phyloP scores from a whole-genome alignment of 2,113 vertebrate genomes.

The Xyrauchen texanus region DNA sequence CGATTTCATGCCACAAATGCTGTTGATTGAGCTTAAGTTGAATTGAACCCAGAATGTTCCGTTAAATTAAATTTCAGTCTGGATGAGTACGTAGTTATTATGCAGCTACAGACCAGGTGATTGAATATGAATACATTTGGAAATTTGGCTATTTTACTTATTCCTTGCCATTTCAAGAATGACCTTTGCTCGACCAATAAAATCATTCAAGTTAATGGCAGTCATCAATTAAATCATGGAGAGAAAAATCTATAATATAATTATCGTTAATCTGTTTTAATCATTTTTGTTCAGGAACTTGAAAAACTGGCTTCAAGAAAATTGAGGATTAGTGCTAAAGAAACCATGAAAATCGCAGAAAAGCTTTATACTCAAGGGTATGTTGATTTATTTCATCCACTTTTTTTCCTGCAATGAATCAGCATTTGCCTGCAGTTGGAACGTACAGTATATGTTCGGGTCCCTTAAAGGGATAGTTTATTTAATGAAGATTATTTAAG shows the following conservation, averaged over 20 bases:
- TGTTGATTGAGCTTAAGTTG: no score
- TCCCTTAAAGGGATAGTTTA: no score
- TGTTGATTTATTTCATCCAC: conserved; percentile 8
- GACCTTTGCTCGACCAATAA: neutral
- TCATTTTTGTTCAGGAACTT: conserved; percentile 79
- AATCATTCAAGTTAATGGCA: neutral
- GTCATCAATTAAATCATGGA: neutral
- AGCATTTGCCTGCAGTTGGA: neutral
- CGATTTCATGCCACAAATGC: no score
- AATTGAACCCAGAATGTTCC: neutral
- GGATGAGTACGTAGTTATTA: neutral
- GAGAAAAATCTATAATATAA: neutral
- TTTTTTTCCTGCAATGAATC: neutral
- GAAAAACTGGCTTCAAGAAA: conserved; percentile 96
- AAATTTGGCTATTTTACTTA: neutral
- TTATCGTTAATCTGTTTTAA: neutral
- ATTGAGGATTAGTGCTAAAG: conserved; percentile 91
- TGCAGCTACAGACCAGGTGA: neutral
- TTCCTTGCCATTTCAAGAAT: neutral
- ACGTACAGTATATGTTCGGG: conserved; percentile 43
- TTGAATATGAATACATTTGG: neutral
- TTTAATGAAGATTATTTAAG: no score
- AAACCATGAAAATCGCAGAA: conserved; percentile 95
- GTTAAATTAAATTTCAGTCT: neutral
- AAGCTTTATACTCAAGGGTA: conserved; percentile 97